These are phyloP conservation scores for Melieria omissa DNA, from an alignment of 2,888 invertebrate genomes.

Conservation along the genomic window DNA sequence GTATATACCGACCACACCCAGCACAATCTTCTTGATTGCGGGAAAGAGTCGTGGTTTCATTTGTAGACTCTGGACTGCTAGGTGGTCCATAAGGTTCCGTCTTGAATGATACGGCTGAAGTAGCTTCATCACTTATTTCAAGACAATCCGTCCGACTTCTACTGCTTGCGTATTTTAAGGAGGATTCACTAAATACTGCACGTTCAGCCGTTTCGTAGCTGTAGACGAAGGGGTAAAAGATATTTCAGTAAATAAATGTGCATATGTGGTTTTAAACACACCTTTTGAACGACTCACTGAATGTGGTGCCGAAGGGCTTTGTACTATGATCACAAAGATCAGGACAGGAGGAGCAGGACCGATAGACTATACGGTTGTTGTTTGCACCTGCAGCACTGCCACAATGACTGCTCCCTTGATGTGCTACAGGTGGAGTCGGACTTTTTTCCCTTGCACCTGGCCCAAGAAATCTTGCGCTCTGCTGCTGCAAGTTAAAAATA, in stretches of 20 bases:
- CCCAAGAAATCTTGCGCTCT: constrained; percentile 69
- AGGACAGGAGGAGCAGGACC: constrained; percentile 66
- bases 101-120: constrained; percentile 65
- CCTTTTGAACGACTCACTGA: constrained; percentile 66
- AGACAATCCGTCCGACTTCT: constrained; percentile 62
- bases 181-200: constrained; percentile 63
- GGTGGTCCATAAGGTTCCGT: constrained; percentile 66
- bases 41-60: constrained; percentile 59
- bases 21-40: constrained; percentile 74
- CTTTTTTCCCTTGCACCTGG: constrained; percentile 67
- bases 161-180: constrained; percentile 63
- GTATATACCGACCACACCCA: constrained; percentile 87
- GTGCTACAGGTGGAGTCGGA: constrained; percentile 65
- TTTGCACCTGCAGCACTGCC: constrained; percentile 64
- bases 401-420: constrained; percentile 62
- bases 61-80: constrained; percentile 66
- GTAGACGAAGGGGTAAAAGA: constrained; percentile 30
- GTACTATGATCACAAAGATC: constrained; percentile 66
- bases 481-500: constrained; percentile 60
- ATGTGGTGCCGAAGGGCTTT: constrained; percentile 63
- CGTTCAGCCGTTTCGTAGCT: constrained; percentile 66
- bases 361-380: constrained; percentile 66
- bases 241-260: neutral
- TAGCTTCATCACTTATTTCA: constrained; percentile 62
- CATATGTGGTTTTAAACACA: constrained; percentile 41